Base-by-base conservation (phyloP, 2,888 invertebrate species). In the Nebria salina region DNA sequence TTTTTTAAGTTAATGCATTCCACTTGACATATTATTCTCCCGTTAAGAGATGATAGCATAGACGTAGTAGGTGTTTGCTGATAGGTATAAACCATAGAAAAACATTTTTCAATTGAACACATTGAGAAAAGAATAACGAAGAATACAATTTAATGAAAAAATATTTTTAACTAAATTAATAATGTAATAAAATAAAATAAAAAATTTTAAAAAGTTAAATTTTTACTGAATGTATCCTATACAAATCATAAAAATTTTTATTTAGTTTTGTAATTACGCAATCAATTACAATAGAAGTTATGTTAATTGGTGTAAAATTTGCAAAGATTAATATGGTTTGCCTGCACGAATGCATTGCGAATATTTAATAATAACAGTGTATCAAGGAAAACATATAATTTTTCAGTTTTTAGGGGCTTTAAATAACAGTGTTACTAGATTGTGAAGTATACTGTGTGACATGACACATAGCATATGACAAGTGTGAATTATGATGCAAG, bases 381-480 rank as follows among this genome's bases (percentile, higher is more conserved):
- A 54, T 54, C 54, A 54, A 7, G 54, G 54, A 54, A 13, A 13
- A 13, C 6, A 54, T 54, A 13, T 13, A 54, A 54, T 54, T 54
- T 54, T 54, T 54, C 54, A 54, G 54, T 54, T 54, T 54, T 54
- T 13, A 54, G 7, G 54, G 54, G 54, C 54, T 54, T 54, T 54
- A 54, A 54, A 54, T 54, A 54, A 42, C 54, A 54, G 54, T 54
- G 54, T 54, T 7, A 54, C 42, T 54, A 41, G 74, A 74, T 13
- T 54, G 54, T 74, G 41, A 20, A 54, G 74, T 54, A 43, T 20
- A 13, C 41, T 25, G 74, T 74, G 74, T 74, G 74, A 74, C 74
- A 74, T 74, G 74, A 74, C 74, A 41, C 42, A 74, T 74, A 74
- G 74, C 74, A 43, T 74, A 74, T 74, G 74, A 74, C 74, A 74